phyloP scores from a whole-genome alignment of 2,797 vertebrate genomes.

The Enteromius mattozi region DNA sequence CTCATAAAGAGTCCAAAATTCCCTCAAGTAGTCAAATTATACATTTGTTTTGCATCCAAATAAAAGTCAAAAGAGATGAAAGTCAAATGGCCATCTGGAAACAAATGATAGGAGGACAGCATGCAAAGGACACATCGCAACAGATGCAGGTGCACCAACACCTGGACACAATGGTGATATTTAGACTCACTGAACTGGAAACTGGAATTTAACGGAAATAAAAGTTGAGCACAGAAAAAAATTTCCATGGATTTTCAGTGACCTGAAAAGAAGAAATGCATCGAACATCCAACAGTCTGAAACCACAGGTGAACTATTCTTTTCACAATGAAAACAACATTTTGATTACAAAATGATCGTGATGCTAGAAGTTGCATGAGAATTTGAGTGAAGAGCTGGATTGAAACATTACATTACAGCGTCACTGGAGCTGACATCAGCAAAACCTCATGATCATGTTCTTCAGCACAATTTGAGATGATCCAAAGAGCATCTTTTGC shows the following conservation, averaged over 20 bases:
- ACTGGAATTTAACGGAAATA: slow-evolving; percentile 7
- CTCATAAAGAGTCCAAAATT: neutral
- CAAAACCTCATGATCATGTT: neutral
- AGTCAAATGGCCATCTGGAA: slow-evolving; percentile 49
- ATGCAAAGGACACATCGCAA: slow-evolving; percentile 16
- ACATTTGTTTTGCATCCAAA: slow-evolving; percentile 42
- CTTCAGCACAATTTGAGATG: neutral
- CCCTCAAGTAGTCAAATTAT: slow-evolving; percentile 38
- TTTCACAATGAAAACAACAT: neutral
- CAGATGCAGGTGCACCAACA: slow-evolving; percentile 45
- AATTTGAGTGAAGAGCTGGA: neutral
- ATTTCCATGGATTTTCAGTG: slow-evolving; percentile 14
- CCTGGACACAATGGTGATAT: slow-evolving; percentile 24
- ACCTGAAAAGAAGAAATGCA: neutral
- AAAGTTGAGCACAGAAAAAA: neutral
- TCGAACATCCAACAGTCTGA: neutral
- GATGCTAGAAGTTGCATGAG: neutral
- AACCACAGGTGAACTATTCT: neutral
- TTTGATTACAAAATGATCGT: neutral
- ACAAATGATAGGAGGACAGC: slow-evolving; percentile 27
- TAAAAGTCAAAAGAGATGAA: slow-evolving; percentile 34
- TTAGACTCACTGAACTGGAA: neutral
- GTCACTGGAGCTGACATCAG: neutral
- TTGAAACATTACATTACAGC: neutral
- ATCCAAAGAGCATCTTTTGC: neutral